Conservation (phyloP, 2,888 invertebrate genomes). For the Spicauda simplicius region DNA sequence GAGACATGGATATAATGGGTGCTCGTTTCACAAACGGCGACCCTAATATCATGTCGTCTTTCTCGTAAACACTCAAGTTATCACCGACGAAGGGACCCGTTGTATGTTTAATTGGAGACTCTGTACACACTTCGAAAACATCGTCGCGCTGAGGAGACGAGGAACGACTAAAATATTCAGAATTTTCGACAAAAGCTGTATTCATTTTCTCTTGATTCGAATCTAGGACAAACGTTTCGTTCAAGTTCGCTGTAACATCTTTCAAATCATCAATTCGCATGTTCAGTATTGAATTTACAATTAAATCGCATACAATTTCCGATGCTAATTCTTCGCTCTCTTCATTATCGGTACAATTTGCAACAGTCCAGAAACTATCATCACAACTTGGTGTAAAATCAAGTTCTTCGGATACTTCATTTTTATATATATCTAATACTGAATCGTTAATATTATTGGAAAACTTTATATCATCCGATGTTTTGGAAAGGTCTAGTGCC, state of each 20-base stretch:
- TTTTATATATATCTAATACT: neutral
- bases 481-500: neutral
- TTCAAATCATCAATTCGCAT: slow-evolving; percentile 27
- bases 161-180: slow-evolving; percentile 47
- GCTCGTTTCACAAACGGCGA: slow-evolving; percentile 68
- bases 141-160: slow-evolving; percentile 58
- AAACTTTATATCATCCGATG: neutral
- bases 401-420: neutral
- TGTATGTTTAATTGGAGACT: slow-evolving; percentile 58
- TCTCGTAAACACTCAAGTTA: slow-evolving; percentile 58
- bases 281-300: slow-evolving; percentile 39
- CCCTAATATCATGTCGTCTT: slow-evolving; percentile 55
- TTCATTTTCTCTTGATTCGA: slow-evolving; percentile 59
- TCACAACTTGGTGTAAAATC: neutral
- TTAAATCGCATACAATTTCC: slow-evolving; percentile 34
- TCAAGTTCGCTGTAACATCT: slow-evolving; percentile 37
- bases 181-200: slow-evolving; percentile 63
- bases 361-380: slow-evolving; percentile 7
- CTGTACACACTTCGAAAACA: slow-evolving; percentile 59
- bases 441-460: neutral
- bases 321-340: slow-evolving; percentile 33
- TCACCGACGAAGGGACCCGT: slow-evolving; percentile 42
- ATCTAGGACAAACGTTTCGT: slow-evolving; percentile 53
- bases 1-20: slow-evolving; percentile 72
- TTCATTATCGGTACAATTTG: slow-evolving; percentile 3